phyloP scores from a whole-genome alignment of 2,113 vertebrate species.

The Pontoporia blainvillei region DNA sequence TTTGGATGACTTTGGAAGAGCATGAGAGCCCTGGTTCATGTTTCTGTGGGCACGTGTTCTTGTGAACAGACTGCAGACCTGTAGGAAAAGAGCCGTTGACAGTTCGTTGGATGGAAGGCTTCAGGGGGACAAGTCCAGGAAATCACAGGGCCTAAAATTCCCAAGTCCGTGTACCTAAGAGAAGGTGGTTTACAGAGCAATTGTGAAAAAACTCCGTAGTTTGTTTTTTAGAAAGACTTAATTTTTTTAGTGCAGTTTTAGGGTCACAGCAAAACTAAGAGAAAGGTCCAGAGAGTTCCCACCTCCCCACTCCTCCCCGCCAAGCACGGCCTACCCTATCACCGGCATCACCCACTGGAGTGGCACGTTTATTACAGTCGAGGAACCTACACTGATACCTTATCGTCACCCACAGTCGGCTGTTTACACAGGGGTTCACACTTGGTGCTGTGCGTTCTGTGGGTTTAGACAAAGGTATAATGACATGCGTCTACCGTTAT shows the following conservation, averaged over 20 bases:
- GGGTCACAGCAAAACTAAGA: background rate
- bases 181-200: accelerated
- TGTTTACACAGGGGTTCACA: background rate
- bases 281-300: background rate
- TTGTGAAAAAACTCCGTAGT: background rate
- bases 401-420: accelerated
- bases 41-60: background rate
- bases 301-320: accelerated
- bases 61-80: background rate
- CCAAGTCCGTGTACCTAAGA: accelerated
- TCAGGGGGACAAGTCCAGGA: background rate
- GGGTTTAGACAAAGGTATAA: background rate
- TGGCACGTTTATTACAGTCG: accelerated
- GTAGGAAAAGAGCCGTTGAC: background rate
- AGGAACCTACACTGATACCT: accelerated
- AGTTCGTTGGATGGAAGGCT: background rate
- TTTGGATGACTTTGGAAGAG: accelerated
- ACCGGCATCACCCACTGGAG: background rate
- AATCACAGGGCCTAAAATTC: too few relatives aligned
- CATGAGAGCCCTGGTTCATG: accelerated
- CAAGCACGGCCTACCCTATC: background rate
- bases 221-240: background rate
- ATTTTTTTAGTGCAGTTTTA: background rate
- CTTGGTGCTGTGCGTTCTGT: accelerated
- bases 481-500: accelerated